Evolutionary conservation across 2,888 invertebrate species (phyloP).

Genomic region (Vanessa cardui): DNA sequence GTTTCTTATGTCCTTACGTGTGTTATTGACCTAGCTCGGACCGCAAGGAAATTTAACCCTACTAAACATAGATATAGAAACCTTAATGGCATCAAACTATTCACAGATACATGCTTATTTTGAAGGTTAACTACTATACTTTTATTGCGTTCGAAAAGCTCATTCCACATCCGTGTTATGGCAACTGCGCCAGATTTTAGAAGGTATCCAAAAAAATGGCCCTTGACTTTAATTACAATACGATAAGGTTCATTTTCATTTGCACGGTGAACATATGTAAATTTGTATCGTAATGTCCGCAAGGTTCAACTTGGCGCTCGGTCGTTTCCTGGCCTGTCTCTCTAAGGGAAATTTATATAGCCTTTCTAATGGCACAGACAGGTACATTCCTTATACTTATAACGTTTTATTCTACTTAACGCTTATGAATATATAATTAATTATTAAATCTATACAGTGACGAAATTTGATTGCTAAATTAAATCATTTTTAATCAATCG

Average conservation of each 20-base stretch:
- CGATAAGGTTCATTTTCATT: conserved; percentile 46
- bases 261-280: conserved; percentile 36
- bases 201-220: conserved; percentile 37
- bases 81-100: conserved; percentile 39
- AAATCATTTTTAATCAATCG: background rate
- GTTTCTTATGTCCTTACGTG: conserved; percentile 25
- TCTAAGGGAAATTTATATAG: conserved; percentile 42
- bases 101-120: conserved; percentile 50
- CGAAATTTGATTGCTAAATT: background rate
- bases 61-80: conserved; percentile 32
- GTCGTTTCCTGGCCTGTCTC: conserved; percentile 52
- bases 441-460: background rate
- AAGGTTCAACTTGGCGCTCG: conserved; percentile 53
- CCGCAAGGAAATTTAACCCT: conserved; percentile 35
- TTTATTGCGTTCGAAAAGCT: conserved; percentile 66
- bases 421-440: background rate
- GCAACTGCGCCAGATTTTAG: conserved; percentile 45
- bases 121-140: conserved; percentile 72
- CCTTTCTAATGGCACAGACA: conserved; percentile 45
- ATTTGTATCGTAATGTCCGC: conserved; percentile 47
- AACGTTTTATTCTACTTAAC: background rate
- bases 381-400: conserved; percentile 14
- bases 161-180: conserved; percentile 67
- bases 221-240: conserved; percentile 42
- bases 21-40: conserved; percentile 41